Evolutionary conservation across 2,888 invertebrate genomes (phyloP).

Genomic region (Axea sp.): DNA sequence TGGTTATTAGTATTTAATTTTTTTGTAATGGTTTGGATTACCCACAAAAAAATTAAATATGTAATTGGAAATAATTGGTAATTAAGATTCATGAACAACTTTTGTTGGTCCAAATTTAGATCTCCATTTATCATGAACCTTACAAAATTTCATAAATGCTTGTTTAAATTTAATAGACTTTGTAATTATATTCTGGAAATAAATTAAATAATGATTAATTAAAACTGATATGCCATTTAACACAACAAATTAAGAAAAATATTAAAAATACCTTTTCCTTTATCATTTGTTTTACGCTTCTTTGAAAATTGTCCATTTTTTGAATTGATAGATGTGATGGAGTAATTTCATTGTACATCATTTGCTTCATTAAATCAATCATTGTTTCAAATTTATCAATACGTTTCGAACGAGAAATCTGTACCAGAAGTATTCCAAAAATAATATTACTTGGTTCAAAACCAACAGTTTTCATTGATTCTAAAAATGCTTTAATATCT

Average conservation of each 20-base stretch:
- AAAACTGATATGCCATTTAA: background rate
- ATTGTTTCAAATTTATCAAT: constrained; percentile 84
- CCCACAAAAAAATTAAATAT: too few relatives aligned
- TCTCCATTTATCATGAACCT: constrained; percentile 56
- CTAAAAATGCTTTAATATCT: constrained; percentile 84
- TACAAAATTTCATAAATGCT: constrained; percentile 34
- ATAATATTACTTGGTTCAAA: constrained; percentile 87
- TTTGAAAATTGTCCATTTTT: constrained; percentile 82
- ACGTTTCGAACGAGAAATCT: constrained; percentile 82
- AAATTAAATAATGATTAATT: background rate
- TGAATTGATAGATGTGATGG: constrained; percentile 82
- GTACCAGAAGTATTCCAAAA: constrained; percentile 85
- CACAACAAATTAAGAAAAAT: constrained; percentile 31
- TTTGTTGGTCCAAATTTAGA: constrained; percentile 2
- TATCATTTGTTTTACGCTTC: constrained; percentile 58
- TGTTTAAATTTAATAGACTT: background rate
- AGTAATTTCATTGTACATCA: constrained; percentile 82
- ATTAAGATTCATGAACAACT: constrained; percentile 18
- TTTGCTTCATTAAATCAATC: constrained; percentile 84
- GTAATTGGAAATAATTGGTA: background rate
- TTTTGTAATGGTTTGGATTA: too few relatives aligned
- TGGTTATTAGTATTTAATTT: too few relatives aligned
- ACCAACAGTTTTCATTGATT: constrained; percentile 85
- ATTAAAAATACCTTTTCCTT: constrained; percentile 64
- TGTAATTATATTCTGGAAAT: constrained; percentile 9